Base-by-base conservation (phyloP, 1,140 invertebrate genomes). In the Chironomus tepperi region DNA sequence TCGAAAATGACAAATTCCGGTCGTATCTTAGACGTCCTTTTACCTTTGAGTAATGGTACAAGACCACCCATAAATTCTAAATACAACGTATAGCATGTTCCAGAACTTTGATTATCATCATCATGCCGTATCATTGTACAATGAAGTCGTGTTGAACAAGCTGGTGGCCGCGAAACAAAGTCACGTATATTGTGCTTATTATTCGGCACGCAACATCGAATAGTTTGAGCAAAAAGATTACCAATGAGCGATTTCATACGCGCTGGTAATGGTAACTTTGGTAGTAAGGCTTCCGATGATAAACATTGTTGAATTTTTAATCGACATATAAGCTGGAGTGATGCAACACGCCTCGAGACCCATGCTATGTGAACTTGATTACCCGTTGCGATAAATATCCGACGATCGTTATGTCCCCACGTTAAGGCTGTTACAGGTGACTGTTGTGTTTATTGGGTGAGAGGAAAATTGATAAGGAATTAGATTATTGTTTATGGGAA, bases 1-100 rank as follows among this genome's bases (percentile, higher is more conserved):
- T 99, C 94, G 80, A 94, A 98, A 78, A 99, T 99, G 42, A 99
- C 93, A 83, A 99, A 99, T 82, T 99, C 97, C 0, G 98, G 97
- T 73, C 96, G 87, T 73, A 99, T 93, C 85, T 98, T 98, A 80
- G 95, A 98, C 6, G 94, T 97, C 74, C 96, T 85, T 79, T 97
- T 94, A 15, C 97, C 97, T 80, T 98, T 97, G 0, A 99, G 86
- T 47, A 99, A 86, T 0, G 98, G 98, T 73, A 99, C 94, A 9
- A 99, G 84, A 9, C 97, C 97, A 2, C 97, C 97, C 1, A 99
- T 85, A 81, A 98, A 98, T 83, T 99, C 96, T 74, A 99, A 84
- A 82, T 98, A 99, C 9, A 99, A 85, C 0, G 96, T 98, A 81
- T 98, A 99, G 79, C 91, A 93, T 3, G 91, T 93, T 15, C 92